phyloP scores from a whole-genome alignment of 2,113 vertebrate genomes.

The Polypterus senegalus region DNA sequence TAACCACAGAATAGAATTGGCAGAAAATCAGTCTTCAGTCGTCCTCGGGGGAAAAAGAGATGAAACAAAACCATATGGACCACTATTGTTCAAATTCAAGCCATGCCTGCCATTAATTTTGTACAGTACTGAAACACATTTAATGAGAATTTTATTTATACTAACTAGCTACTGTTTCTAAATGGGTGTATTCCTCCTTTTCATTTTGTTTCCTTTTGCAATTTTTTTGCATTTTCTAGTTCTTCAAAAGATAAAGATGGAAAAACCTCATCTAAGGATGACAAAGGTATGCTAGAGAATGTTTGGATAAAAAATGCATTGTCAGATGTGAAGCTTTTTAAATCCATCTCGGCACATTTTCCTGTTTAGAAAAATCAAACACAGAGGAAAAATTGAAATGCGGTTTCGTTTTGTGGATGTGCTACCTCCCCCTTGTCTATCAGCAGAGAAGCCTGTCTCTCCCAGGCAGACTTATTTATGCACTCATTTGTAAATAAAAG shows the following conservation, averaged over 20 bases:
- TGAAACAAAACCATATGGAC: constrained; percentile 83
- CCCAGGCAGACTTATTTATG: too few relatives aligned
- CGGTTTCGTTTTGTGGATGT: too few relatives aligned
- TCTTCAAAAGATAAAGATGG: constrained; percentile 91
- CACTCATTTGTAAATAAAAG: too few relatives aligned
- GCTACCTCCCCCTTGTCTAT: too few relatives aligned
- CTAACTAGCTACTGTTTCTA: background rate
- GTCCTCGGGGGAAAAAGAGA: constrained; percentile 79
- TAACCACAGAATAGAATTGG: constrained; percentile 90
- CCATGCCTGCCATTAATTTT: constrained; percentile 58
- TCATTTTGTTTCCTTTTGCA: constrained; percentile 59
- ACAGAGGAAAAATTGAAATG: too few relatives aligned
- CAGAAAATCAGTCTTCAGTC: constrained; percentile 86
- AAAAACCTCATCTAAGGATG: constrained; percentile 76
- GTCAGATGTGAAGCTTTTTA: too few relatives aligned
- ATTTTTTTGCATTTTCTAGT: constrained; percentile 73
- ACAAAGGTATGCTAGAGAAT: constrained; percentile 68
- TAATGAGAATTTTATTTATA: constrained; percentile 31
- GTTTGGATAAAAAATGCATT: too few relatives aligned
- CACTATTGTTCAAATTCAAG: constrained; percentile 68
- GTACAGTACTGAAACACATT: constrained; percentile 17
- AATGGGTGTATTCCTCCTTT: constrained; percentile 26
- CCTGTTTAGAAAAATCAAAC: too few relatives aligned
- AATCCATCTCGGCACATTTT: too few relatives aligned
- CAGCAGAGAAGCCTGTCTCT: too few relatives aligned